Conservation (phyloP, 1,140 invertebrate species). For the Hormaphis cornu region DNA sequence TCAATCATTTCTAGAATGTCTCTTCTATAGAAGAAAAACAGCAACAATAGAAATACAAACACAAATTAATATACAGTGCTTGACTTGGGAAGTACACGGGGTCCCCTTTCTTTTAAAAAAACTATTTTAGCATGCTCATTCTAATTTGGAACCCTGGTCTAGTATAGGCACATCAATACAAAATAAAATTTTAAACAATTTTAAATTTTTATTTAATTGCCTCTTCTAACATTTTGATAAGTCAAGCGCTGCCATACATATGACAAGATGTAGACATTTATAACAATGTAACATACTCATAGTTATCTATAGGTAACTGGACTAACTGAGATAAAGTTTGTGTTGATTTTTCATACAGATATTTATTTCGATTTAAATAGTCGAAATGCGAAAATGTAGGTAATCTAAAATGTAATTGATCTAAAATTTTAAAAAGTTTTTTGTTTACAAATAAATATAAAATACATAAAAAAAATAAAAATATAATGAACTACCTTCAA, state of each 20-base stretch:
- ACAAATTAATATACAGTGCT: too few relatives aligned
- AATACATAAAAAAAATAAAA: neutral
- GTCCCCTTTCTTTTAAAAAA: too few relatives aligned
- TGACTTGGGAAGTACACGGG: too few relatives aligned
- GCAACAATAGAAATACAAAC: neutral
- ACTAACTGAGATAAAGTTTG: neutral
- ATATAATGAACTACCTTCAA: neutral
- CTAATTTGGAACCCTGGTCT: too few relatives aligned
- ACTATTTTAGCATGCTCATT: too few relatives aligned
- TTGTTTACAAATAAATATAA: neutral
- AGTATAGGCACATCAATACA: too few relatives aligned
- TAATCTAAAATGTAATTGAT: neutral
- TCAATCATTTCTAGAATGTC: constrained; percentile 40
- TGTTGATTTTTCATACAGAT: neutral
- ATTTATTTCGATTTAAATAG: neutral
- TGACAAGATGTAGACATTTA: too few relatives aligned
- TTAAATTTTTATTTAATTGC: too few relatives aligned
- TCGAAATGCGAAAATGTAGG: constrained; percentile 12
- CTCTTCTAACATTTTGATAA: too few relatives aligned
- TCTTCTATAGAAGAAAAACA: constrained; percentile 3
- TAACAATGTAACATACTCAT: constrained; percentile 23
- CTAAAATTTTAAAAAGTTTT: neutral
- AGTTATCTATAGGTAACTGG: constrained; percentile 10
- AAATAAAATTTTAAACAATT: too few relatives aligned
- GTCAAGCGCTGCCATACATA: too few relatives aligned